Evolutionary conservation across 2,888 invertebrate genomes (phyloP).

Genomic region (Amaurobius ferox): DNA sequence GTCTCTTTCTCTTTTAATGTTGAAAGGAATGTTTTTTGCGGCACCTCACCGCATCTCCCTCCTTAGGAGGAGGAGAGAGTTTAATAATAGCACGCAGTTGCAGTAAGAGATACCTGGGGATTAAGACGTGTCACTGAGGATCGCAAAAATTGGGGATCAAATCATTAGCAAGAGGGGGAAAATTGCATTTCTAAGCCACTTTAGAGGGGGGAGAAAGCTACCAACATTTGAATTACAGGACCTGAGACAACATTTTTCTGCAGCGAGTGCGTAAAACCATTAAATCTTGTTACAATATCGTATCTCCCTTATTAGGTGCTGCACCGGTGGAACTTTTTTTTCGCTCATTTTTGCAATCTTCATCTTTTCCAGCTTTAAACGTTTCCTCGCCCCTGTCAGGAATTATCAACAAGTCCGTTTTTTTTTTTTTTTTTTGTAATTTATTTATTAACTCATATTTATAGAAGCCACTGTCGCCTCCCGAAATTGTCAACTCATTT

Average conservation of each 20-base stretch:
- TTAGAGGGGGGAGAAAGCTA: constrained; percentile 31
- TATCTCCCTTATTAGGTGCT: constrained; percentile 21
- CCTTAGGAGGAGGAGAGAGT: constrained; percentile 29
- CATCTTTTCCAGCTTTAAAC: constrained; percentile 8
- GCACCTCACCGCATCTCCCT: constrained; percentile 34
- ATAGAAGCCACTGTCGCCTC: constrained; percentile 16
- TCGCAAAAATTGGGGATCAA: constrained; percentile 70
- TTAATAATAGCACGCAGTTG: constrained; percentile 61
- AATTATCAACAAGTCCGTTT: constrained; percentile 4
- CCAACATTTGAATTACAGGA: constrained; percentile 36
- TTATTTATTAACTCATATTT: constrained; percentile 22
- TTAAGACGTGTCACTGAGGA: constrained; percentile 62
- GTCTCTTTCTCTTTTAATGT: constrained; percentile 60
- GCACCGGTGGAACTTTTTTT: not conserved
- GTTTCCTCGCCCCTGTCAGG: constrained; percentile 17
- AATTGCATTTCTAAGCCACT: constrained; percentile 53
- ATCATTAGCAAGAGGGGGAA: constrained; percentile 63
- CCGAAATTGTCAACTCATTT: constrained; percentile 59
- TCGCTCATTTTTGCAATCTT: not conserved
- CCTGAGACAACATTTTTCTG: constrained; percentile 45
- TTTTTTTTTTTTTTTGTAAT: constrained; percentile 18
- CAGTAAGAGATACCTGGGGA: constrained; percentile 65
- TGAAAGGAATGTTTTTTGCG: constrained; percentile 41
- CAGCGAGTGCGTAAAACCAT: constrained; percentile 37
- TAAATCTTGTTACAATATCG: constrained; percentile 55